Evolutionary conservation across 2,113 vertebrate species (phyloP).

Genomic region (Gracilinanus agilis): DNA sequence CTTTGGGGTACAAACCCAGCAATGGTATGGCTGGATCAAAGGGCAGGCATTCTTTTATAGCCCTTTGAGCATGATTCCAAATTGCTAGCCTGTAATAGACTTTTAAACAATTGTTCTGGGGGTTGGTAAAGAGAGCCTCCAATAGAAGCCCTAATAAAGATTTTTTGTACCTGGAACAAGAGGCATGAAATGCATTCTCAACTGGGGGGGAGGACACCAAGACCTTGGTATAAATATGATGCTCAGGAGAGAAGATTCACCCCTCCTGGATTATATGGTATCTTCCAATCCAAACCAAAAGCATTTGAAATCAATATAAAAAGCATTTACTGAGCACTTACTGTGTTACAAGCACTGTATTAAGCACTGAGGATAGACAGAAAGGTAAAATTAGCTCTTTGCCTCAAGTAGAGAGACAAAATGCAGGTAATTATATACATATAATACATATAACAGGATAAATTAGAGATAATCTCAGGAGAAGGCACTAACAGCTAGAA

Average conservation of each 20-base stretch:
- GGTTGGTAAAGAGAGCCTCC: neutral
- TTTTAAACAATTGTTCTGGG: neutral
- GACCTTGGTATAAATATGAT: neutral
- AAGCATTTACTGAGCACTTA: neutral
- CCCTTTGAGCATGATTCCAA: no score
- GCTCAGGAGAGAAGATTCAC: neutral
- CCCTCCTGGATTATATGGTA: neutral
- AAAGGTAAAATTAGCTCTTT: neutral
- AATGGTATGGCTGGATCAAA: no score
- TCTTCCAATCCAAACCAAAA: slow-evolving; percentile 5
- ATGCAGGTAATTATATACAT: neutral
- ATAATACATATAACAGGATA: neutral
- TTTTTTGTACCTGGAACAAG: neutral
- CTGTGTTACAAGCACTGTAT: neutral
- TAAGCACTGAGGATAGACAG: neutral
- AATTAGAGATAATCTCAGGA: neutral
- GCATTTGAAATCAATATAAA: neutral
- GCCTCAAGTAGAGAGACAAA: neutral
- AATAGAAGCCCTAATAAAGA: neutral
- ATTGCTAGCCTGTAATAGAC: no score
- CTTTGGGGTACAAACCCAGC: no score
- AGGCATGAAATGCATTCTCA: neutral
- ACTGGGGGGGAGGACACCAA: neutral
- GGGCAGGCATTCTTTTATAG: no score
- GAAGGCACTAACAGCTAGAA: neutral